Evolutionary conservation across 1,140 invertebrate genomes (phyloP), one percentile per base, ranked within the genome.

Genomic region (Dolichoris vasculosae): DNA sequence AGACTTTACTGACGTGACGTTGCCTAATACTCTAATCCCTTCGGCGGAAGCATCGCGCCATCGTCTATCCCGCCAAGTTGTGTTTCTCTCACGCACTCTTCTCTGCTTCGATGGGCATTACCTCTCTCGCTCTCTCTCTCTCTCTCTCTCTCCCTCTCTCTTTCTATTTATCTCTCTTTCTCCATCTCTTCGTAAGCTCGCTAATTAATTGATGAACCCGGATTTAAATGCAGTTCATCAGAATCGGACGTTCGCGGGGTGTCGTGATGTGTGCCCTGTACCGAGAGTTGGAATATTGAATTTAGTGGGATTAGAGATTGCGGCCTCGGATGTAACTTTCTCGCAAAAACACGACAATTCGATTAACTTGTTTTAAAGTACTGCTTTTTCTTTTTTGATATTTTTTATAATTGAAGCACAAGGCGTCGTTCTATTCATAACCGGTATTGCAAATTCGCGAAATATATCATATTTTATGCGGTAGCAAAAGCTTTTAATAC

Each of bases 11-110:
- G 91, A 93, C 92, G 91, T 93, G 90, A 93, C 91, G 91, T 93
- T 89, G 91, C 90, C 91, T 93, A 93, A 93, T 93, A 93, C 93
- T 90, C 91, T 92, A 93, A 93, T 92, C 90, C 89, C 88, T 90
- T 89, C 86, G 85, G 76, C 86, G 69, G 82, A 88, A 87, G 87
- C 88, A 88, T 87, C 88, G 87, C 89, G 88, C 87, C 88, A 87
- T 88, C 91, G 89, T 90, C 90, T 89, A 88, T 89, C 85, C 87
- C 87, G 83, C 86, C 85, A 87, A 88, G 73, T 88, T 86, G 88
- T 90, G 88, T 89, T 89, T 87, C 89, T 83, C 84, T 87, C 84
- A 38, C 77, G 46, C 77, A 40, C 38, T 73, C 20, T 43, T 20
- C 40, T n/a, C 69, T 26, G 26, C 46, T 23, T 48, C 35, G 26